Base-by-base conservation (phyloP, 2,888 invertebrate genomes). In the Mythimna loreyi region DNA sequence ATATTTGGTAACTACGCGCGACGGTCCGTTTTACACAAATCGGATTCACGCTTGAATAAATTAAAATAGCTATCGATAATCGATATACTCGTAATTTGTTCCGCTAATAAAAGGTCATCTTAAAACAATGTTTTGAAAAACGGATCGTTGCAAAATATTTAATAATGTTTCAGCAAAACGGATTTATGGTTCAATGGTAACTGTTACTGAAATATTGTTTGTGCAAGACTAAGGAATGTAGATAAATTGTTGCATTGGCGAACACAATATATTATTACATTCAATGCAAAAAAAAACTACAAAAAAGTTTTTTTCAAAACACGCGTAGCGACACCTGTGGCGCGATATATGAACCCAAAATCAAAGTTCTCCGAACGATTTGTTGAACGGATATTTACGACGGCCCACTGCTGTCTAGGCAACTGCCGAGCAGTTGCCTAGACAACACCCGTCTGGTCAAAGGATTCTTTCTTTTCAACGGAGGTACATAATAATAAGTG, bases 121-220 rank as follows among this genome's bases (percentile, higher is more conserved):
- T 55, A 30, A 8, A 16, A 28, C 45, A 6, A 63, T 74, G 0
- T 45, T 71, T 59, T 52, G 40, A 59, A 78, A 60, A 61, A 19
- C 47, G 43, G 6, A 21, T 36, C 0, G 28, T 72, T 65, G 33
- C 28, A 11, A 23, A 52, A 78, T 62, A 5, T 63, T 40, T 25
- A 9, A 21, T 11, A 3, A 58, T 50, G 61, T 75, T 61, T 55
- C 45, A 72, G 58, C 36, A 65, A 73, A 9, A 25, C 49, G 69
- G 47, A 45, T 56, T 68, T 45, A 59, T 68, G 76, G 33, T 56
- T 76, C 55, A 68, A 60, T 56, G 43, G 28, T 9, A 36, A 33
- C 33, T 25, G 16, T 16, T 49, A 43, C 49, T 64, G 11, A 40
- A 36, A 67, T 3, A 1, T 8, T 8, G 16, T 23, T 49, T 50